phyloP scores from a whole-genome alignment of 1,140 invertebrate species.

The Conus ventricosus region DNA sequence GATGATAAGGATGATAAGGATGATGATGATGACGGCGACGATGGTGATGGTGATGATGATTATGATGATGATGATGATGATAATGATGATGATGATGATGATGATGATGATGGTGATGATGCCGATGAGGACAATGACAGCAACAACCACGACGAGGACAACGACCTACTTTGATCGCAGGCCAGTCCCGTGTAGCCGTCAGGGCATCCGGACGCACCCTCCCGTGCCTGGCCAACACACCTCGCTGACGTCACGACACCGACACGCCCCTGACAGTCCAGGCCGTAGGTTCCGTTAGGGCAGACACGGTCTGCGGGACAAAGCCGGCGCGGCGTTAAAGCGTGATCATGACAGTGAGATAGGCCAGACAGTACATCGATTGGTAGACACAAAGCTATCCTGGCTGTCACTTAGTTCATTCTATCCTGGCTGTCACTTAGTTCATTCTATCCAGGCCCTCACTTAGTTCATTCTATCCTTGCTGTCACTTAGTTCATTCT shows the following conservation, averaged over 20 bases:
- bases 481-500: too few relatives aligned
- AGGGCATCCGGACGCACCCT: slow-evolving; percentile 31
- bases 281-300: slow-evolving; percentile 13
- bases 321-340: background rate
- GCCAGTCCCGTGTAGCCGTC: slow-evolving; percentile 24
- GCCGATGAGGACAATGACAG: background rate
- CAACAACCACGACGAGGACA: background rate
- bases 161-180: slow-evolving; percentile 15
- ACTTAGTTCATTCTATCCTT: too few relatives aligned
- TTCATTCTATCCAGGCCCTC: too few relatives aligned
- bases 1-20: background rate
- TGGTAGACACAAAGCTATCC: background rate
- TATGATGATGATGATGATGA: background rate
- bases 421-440: too few relatives aligned
- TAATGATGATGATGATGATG: background rate
- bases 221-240: slow-evolving; percentile 22
- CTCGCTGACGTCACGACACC: slow-evolving; percentile 32
- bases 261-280: slow-evolving; percentile 29
- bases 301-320: slow-evolving; percentile 8
- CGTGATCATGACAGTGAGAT: background rate
- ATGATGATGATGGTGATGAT: background rate
- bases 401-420: too few relatives aligned
- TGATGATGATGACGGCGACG: background rate
- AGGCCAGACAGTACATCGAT: background rate
- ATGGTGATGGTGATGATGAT: background rate